Evolutionary conservation across 2,888 invertebrate species (phyloP).

Genomic region (Meandrusa payeni): DNA sequence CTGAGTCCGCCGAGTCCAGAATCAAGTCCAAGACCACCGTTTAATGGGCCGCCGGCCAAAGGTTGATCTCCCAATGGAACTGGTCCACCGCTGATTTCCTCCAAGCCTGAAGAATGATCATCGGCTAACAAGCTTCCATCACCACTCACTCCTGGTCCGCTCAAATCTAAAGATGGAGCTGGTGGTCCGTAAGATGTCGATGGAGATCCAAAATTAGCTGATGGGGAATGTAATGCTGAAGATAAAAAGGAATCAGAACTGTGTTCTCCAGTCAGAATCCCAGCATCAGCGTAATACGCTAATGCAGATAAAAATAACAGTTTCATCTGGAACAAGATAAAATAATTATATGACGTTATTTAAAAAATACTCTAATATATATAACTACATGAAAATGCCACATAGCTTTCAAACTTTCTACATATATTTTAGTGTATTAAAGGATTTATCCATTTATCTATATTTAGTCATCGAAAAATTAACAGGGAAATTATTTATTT

Average conservation of each 20-base stretch:
- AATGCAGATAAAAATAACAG: slow-evolving; percentile 57
- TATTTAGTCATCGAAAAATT: too few species aligned
- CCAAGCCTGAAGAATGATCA: slow-evolving; percentile 24
- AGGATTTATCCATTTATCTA: too few species aligned
- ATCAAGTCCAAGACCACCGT: slow-evolving; percentile 26
- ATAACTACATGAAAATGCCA: too few species aligned
- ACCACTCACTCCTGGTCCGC: slow-evolving; percentile 24
- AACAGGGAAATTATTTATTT: too few species aligned
- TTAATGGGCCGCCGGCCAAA: slow-evolving; percentile 20
- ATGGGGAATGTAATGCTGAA: slow-evolving; percentile 58
- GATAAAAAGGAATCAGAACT: slow-evolving; percentile 56
- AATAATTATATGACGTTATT: neutral
- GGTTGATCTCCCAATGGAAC: slow-evolving; percentile 29
- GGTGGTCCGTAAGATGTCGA: slow-evolving; percentile 55
- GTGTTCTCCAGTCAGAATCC: slow-evolving; percentile 46
- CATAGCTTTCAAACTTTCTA: too few species aligned
- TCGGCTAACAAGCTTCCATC: slow-evolving; percentile 23
- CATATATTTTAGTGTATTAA: too few species aligned
- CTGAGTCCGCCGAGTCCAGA: too few species aligned
- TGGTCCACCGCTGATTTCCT: slow-evolving; percentile 25
- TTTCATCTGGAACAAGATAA: slow-evolving; percentile 62
- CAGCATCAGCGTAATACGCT: slow-evolving; percentile 57
- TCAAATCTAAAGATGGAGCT: slow-evolving; percentile 26
- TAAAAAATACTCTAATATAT: too few species aligned
- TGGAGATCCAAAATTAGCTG: slow-evolving; percentile 62